phyloP scores from a whole-genome alignment of 2,113 vertebrate genomes.

The Ramphastos sulfuratus region DNA sequence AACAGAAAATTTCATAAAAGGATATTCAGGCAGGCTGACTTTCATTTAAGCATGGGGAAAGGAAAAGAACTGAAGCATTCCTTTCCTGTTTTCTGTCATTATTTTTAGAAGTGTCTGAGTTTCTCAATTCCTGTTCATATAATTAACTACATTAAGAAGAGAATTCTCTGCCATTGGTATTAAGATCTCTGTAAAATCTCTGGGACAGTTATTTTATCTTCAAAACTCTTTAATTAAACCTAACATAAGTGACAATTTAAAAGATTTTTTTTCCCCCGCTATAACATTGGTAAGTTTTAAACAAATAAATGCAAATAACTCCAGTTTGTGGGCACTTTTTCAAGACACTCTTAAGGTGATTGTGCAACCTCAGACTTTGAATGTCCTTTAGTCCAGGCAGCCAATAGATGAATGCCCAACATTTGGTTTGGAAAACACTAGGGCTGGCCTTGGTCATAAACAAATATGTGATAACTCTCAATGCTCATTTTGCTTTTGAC shows the following conservation, averaged over 20 bases:
- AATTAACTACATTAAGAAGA: neutral
- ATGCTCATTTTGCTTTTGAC: neutral
- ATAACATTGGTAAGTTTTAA: neutral
- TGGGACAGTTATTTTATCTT: neutral
- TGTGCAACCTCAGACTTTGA: neutral
- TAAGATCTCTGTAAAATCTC: constrained; percentile 3
- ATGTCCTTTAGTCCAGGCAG: neutral
- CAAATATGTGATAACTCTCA: neutral
- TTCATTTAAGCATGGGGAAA: neutral
- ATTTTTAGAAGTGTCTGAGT: neutral
- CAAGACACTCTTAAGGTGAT: neutral
- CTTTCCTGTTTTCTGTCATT: neutral
- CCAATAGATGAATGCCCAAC: neutral
- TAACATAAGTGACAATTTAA: neutral
- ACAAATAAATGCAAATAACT: neutral
- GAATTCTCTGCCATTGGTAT: neutral
- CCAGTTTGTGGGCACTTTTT: neutral
- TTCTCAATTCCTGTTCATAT: neutral
- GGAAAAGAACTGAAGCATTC: neutral
- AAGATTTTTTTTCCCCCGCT: neutral
- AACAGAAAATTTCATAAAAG: neutral
- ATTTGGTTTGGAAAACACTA: neutral
- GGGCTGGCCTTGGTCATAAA: neutral
- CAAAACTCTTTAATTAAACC: neutral
- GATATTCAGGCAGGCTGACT: neutral